Base-by-base conservation (phyloP, 2,797 vertebrate genomes). In the Bovichtus diacanthus region DNA sequence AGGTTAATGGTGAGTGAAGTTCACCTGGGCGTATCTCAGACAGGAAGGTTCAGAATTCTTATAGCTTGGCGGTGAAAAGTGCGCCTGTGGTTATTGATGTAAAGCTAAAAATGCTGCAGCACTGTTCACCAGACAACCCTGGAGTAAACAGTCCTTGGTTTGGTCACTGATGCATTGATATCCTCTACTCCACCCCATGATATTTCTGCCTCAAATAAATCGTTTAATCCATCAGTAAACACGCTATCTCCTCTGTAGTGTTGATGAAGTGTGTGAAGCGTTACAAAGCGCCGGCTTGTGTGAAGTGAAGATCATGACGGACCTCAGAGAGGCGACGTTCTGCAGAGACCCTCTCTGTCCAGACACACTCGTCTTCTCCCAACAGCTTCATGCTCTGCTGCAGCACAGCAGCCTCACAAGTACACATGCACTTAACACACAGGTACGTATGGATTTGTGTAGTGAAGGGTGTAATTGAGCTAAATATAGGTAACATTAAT, bases 331-430 rank as follows among this genome's bases (percentile, higher is more conserved):
- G 58, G 89, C 90, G 3, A 85, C 92, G 0, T 99, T 97, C 87
- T 96, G 96, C 86, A 64, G 92, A 86, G 98, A 99, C 86, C 89
- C 90, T 0, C 96, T 97, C 53, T 98, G 97, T 84, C 73, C 89
- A 0, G 95, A 99, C 88, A 95, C 97, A 0, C 91, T 99, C 13
- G 55, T 97, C 88, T 97, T 99, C 82, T 93, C 96, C 66, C 90
- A 90, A 4, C 92, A 87, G 88, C 92, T 96, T 54, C 93, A 89
- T 66, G 86, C 88, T 68, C 86, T 90, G 66, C 94, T 97, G 69
- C 89, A 92, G 76, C 85, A 86, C 76, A 90, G 83, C 87, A 87
- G 92, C 74, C 93, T 97, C 70, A 87, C 95, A n/a, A 72, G 75
- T 41, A 88, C 95, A 51, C 85, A 87, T 61, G 93, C 88, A 64